phyloP scores from a whole-genome alignment of 2,888 invertebrate genomes.

The Epiblema foenella region DNA sequence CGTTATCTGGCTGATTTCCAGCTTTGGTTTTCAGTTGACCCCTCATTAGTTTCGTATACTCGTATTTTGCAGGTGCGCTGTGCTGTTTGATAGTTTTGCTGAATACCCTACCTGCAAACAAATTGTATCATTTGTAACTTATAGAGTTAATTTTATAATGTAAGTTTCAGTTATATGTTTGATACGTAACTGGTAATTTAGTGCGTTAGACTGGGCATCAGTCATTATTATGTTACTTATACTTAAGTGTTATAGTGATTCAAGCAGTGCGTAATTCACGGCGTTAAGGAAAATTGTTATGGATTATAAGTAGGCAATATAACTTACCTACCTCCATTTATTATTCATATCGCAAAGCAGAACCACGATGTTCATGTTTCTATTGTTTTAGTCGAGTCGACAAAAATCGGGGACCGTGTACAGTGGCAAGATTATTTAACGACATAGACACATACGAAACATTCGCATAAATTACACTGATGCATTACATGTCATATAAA shows the following conservation, averaged over 20 bases:
- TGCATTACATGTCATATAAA: not conserved
- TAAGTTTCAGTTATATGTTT: conserved; percentile 7
- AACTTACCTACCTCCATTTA: conserved; percentile 17
- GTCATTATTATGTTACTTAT: conserved; percentile 1
- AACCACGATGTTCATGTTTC: conserved; percentile 31
- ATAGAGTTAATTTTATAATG: not conserved
- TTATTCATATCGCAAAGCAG: conserved; percentile 23
- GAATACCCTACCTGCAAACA: not conserved
- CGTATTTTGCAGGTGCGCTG: not conserved
- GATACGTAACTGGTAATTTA: conserved; percentile 7
- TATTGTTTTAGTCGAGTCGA: conserved; percentile 27
- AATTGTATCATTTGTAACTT: not conserved
- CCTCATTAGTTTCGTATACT: too few relatives aligned
- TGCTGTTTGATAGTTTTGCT: not conserved
- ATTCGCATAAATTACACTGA: not conserved
- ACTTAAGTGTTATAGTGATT: conserved; percentile 14
- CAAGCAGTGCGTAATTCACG: conserved; percentile 29
- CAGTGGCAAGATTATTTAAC: not conserved
- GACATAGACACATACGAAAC: not conserved
- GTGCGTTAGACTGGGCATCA: not conserved
- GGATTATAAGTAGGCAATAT: too few relatives aligned
- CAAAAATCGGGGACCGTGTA: not conserved
- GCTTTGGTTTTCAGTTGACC: too few relatives aligned
- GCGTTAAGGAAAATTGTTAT: conserved; percentile 29
- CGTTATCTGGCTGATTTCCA: too few relatives aligned